Percentiles rank a stretch among this genome's conserved stretches.
Evolutionary conservation across 1,140 invertebrate species (phyloP).

Genomic region (Proctacanthus coquilletti): DNA sequence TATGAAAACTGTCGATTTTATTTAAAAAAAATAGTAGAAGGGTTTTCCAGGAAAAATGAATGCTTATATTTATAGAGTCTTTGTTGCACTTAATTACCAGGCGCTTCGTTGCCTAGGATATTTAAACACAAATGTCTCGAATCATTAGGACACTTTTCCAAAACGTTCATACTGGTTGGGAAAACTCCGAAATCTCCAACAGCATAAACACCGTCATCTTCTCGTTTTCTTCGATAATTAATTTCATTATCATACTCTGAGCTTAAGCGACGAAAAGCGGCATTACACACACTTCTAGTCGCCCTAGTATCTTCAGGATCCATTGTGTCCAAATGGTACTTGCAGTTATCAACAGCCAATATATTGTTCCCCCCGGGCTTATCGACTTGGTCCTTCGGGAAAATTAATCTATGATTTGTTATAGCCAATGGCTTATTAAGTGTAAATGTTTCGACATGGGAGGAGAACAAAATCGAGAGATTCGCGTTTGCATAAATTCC

Average conservation of each 20-base stretch:
- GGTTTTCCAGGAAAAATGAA: no score
- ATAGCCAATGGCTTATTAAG: slow-evolving; percentile 4
- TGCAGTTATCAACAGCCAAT: neutral
- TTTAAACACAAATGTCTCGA: slow-evolving; percentile 6
- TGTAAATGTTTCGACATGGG: slow-evolving; percentile 8
- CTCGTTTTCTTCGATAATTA: neutral
- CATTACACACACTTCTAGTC: neutral
- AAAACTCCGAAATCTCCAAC: slow-evolving; percentile 6
- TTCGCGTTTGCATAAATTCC: slow-evolving; percentile 9
- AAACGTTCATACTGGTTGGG: slow-evolving; percentile 5
- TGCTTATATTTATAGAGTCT: no score
- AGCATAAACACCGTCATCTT: neutral
- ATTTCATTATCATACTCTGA: neutral
- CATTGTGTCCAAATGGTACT: neutral
- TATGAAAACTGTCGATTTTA: no score
- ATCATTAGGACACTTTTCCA: slow-evolving; percentile 5
- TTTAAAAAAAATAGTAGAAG: no score
- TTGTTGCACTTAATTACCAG: no score
- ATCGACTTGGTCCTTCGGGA: neutral
- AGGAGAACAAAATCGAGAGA: slow-evolving; percentile 10
- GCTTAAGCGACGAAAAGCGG: neutral
- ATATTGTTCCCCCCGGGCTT: neutral
- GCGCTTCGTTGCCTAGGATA: slow-evolving; percentile 6
- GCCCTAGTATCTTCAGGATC: neutral
- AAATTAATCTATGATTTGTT: slow-evolving; percentile 6